Percentiles rank a stretch among this genome's conserved stretches.
These are phyloP conservation scores for Apis laboriosa DNA, from an alignment of 1,140 invertebrate genomes.

Conservation along the genomic window DNA sequence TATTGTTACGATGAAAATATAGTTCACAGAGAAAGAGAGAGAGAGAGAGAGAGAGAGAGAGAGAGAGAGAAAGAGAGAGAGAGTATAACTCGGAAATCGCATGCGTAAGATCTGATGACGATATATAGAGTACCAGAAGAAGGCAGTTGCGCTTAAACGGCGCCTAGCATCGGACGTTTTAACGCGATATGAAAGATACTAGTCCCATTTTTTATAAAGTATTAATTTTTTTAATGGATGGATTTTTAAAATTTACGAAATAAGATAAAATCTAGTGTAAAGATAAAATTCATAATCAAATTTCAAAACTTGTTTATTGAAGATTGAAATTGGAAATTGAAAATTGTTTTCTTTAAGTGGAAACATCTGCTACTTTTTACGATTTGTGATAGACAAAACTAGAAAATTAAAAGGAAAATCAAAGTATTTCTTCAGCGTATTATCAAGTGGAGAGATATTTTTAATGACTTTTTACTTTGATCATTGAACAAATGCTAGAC, in stretches of 20 bases:
- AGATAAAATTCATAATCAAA: not conserved
- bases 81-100: slow-evolving; percentile 52
- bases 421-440: no score
- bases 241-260: no score
- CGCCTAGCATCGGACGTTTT: slow-evolving; percentile 62
- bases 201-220: no score
- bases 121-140: slow-evolving; percentile 63
- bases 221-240: no score
- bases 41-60: not conserved
- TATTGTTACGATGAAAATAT: not conserved
- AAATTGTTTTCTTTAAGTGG: not conserved
- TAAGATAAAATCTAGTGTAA: no score
- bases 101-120: slow-evolving; percentile 69
- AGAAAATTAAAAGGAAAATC: not conserved
- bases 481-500: not conserved
- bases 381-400: not conserved
- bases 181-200: not conserved
- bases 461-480: not conserved
- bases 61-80: not conserved
- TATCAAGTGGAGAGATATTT: not conserved
- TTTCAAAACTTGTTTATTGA: not conserved
- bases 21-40: not conserved
- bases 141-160: slow-evolving; percentile 71
- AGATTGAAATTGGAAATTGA: not conserved
- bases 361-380: not conserved